Percentiles rank a stretch among this genome's conserved stretches.
Evolutionary conservation across 2,113 vertebrate species (phyloP).

Genomic region (Tachysurus fulvidraco): DNA sequence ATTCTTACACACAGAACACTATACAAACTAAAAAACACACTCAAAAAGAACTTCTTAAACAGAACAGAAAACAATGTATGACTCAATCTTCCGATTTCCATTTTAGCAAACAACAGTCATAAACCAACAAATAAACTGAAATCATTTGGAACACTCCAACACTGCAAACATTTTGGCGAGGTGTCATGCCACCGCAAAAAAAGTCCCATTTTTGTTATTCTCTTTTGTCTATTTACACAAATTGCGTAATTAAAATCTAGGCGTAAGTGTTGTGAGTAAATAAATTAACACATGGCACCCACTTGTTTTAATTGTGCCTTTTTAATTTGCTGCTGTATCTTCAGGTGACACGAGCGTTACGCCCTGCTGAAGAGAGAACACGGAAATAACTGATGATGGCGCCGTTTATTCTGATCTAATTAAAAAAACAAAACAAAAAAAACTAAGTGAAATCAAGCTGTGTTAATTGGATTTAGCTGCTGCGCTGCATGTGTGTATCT

Average conservation of each 20-base stretch:
- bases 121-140: neutral
- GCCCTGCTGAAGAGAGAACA: constrained; percentile 39
- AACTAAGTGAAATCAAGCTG: constrained; percentile 28
- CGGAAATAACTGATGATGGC: constrained; percentile 40
- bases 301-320: constrained; percentile 41
- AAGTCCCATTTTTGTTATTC: neutral
- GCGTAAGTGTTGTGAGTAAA: constrained; percentile 20
- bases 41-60: neutral
- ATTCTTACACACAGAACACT: too few relatives aligned
- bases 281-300: constrained; percentile 24
- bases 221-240: neutral
- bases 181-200: too few relatives aligned
- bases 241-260: constrained; percentile 23
- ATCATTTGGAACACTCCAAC: neutral
- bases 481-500: neutral
- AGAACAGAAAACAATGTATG: neutral
- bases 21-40: neutral
- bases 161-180: neutral
- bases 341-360: constrained; percentile 38
- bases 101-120: neutral
- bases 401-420: constrained; percentile 38
- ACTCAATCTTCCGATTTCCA: neutral
- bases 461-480: constrained; percentile 18
- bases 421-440: constrained; percentile 29
- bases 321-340: constrained; percentile 45